Percentiles rank a stretch among this genome's conserved stretches.
Conservation (phyloP, 1,140 invertebrate genomes). For the Hormaphis cornu region DNA sequence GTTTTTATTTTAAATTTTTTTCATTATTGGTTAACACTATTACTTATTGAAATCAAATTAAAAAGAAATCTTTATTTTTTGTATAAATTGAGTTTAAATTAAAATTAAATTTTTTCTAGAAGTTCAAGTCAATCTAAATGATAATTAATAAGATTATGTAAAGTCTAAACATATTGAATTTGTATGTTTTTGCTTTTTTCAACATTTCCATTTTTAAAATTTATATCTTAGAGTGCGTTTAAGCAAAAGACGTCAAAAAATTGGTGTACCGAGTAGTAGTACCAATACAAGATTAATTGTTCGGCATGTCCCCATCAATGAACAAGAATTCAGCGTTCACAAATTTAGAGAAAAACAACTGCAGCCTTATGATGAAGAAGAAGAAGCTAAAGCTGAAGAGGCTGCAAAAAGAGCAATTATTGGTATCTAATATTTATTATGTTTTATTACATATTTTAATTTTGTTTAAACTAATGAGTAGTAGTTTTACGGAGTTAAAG, state of each 20-base stretch:
- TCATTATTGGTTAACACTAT: neutral
- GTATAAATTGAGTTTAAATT: no score
- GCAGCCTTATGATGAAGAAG: constrained; percentile 69
- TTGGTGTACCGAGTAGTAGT: constrained; percentile 59
- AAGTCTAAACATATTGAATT: no score
- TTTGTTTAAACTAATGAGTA: no score
- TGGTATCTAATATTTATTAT: neutral
- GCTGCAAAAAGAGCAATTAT: constrained; percentile 36
- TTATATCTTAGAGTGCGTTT: constrained; percentile 61
- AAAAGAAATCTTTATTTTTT: neutral
- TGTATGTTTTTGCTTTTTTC: no score
- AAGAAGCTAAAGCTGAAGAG: constrained; percentile 56
- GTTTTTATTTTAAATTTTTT: neutral
- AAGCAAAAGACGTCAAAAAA: constrained; percentile 76
- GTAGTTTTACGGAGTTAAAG: no score
- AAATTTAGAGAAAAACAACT: constrained; percentile 75
- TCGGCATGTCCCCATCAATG: constrained; percentile 78
- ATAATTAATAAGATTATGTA: no score
- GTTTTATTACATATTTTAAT: neutral
- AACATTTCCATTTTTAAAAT: no score
- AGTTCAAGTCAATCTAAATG: no score
- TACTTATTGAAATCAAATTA: no score
- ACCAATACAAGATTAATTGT: constrained; percentile 74
- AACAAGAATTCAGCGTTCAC: constrained; percentile 76
- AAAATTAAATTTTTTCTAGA: neutral